These are phyloP conservation scores for Smithornis capensis DNA, from an alignment of 2,113 vertebrate genomes.

Conservation along the genomic window DNA sequence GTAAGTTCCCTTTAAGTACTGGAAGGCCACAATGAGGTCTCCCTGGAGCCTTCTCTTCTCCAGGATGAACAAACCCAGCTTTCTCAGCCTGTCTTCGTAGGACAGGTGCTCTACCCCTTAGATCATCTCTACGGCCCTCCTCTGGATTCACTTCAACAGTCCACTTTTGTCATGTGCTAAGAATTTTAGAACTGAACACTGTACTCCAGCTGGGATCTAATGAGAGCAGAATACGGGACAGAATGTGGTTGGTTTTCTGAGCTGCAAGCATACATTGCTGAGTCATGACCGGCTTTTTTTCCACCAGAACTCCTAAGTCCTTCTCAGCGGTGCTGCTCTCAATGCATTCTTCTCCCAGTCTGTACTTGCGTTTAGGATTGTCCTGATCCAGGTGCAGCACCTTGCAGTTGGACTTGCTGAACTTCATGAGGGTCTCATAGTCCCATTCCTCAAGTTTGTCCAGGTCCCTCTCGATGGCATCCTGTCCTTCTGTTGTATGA, in stretches of 20 bases:
- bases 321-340: not conserved
- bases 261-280: not conserved
- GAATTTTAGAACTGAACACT: not conserved
- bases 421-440: not conserved
- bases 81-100: not conserved
- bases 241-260: not conserved
- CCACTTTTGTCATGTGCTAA: not conserved
- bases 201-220: not conserved
- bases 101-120: not conserved
- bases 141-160: not conserved
- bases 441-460: not conserved
- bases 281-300: not conserved
- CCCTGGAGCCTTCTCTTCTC: not conserved
- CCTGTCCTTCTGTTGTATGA: not conserved
- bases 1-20: not conserved
- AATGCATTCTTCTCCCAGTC: not conserved
- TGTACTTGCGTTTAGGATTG: not conserved
- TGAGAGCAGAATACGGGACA: not conserved
- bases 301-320: not conserved
- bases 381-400: not conserved
- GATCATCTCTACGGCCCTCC: not conserved
- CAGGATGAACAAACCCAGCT: accelerated
- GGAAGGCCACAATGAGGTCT: not conserved
- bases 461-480: not conserved
- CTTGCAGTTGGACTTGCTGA: not conserved